These are phyloP conservation scores for Trypoxylon attenuatum DNA, from an alignment of 2,888 invertebrate species.

Conservation along the genomic window DNA sequence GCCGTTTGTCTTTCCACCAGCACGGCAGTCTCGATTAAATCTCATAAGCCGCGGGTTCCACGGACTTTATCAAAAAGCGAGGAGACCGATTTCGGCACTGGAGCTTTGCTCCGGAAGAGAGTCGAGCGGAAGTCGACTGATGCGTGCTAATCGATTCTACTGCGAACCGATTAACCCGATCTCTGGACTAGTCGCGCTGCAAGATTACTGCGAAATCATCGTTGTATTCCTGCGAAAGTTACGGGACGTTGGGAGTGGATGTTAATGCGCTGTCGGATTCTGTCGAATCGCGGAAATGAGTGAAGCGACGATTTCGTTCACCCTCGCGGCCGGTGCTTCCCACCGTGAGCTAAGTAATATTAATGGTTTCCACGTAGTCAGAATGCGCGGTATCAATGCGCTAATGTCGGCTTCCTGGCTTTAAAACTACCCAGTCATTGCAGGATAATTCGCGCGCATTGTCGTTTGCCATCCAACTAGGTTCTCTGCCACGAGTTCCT, in stretches of 20 bases:
- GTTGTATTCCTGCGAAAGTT: not conserved
- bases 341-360: constrained; percentile 71
- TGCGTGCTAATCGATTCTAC: too few relatives aligned
- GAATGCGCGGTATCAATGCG: constrained; percentile 70
- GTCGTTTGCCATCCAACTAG: constrained; percentile 62
- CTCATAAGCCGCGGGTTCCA: constrained; percentile 27
- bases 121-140: not conserved
- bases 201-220: not conserved
- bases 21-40: constrained; percentile 42
- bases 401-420: constrained; percentile 73
- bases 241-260: not conserved
- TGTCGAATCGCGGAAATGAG: constrained; percentile 36
- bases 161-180: too few relatives aligned
- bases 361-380: constrained; percentile 67
- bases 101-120: not conserved
- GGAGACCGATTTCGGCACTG: too few relatives aligned
- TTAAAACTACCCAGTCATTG: constrained; percentile 74
- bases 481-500: constrained; percentile 34
- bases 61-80: not conserved
- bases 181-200: too few relatives aligned
- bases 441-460: constrained; percentile 73
- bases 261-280: not conserved
- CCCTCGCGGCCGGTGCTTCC: constrained; percentile 29
- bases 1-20: constrained; percentile 43
- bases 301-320: constrained; percentile 30